These are phyloP conservation scores for Xiphorhynchus erythropygius DNA, from an alignment of 2,797 vertebrate species.

Conservation along the genomic window DNA sequence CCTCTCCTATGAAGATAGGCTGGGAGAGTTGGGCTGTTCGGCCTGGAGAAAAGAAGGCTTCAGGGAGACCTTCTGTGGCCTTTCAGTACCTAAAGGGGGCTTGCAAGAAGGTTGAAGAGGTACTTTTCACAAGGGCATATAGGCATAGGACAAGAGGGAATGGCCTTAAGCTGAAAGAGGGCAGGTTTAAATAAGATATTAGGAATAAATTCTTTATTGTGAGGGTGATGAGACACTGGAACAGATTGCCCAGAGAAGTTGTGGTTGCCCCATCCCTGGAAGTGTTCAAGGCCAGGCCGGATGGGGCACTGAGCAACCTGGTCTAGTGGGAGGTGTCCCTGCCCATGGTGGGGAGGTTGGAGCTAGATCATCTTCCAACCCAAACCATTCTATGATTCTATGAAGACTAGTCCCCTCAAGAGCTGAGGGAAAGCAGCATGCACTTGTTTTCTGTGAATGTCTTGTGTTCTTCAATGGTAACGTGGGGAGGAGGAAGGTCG, in stretches of 20 bases:
- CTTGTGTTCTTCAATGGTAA: neutral
- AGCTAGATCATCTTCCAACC: neutral
- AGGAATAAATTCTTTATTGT: neutral
- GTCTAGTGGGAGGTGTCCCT: neutral
- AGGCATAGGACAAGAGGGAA: neutral
- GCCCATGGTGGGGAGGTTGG: neutral
- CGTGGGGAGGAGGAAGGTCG: neutral
- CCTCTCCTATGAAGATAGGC: neutral
- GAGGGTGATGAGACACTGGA: neutral
- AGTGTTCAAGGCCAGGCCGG: neutral
- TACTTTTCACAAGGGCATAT: neutral
- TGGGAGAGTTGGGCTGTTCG: neutral
- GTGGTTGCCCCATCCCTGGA: neutral
- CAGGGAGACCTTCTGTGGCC: neutral
- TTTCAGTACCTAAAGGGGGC: neutral
- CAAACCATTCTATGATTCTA: neutral
- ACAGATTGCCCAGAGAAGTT: neutral
- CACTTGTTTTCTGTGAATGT: neutral
- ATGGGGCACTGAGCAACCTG: neutral
- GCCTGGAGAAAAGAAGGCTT: neutral
- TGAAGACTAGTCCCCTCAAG: neutral
- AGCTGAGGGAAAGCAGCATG: neutral
- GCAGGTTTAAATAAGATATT: fast-evolving
- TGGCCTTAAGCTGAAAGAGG: neutral
- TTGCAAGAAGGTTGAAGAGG: neutral